Conservation (phyloP, 2,888 invertebrate genomes). For the Eilema sororculum region DNA sequence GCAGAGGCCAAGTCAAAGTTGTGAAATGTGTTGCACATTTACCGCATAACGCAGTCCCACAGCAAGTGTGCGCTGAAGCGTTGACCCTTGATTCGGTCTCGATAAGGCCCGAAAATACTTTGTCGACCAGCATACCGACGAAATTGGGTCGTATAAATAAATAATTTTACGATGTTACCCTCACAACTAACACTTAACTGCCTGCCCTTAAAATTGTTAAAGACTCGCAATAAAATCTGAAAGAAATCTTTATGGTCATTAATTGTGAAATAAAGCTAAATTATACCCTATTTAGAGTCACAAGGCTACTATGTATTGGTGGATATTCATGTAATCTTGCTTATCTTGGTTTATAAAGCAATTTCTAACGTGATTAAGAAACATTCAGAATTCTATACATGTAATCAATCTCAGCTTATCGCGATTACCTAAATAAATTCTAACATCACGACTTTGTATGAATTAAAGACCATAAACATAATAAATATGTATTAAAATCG, state of each 20-base stretch:
- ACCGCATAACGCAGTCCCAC: constrained; percentile 63
- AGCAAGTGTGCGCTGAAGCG: constrained; percentile 78
- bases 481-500: constrained; percentile 39
- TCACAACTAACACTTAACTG: constrained; percentile 76
- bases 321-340: constrained; percentile 36
- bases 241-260: constrained; percentile 63
- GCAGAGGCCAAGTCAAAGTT: not conserved
- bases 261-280: constrained; percentile 59
- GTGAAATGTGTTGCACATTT: constrained; percentile 19
- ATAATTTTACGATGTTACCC: constrained; percentile 81
- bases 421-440: not conserved
- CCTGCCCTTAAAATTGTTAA: constrained; percentile 72
- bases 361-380: constrained; percentile 8
- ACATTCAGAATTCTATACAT: not conserved
- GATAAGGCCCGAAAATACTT: constrained; percentile 84
- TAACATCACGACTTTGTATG: constrained; percentile 8
- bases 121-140: constrained; percentile 78
- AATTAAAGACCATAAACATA: constrained; percentile 37
- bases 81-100: constrained; percentile 82
- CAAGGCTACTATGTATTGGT: constrained; percentile 44
- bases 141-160: constrained; percentile 84
- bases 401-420: constrained; percentile 5
- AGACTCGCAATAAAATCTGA: constrained; percentile 66
- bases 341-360: constrained; percentile 11
- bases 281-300: constrained; percentile 45